Percentiles rank a stretch among this genome's conserved stretches.
Conservation (phyloP, 2,113 vertebrate genomes). For the Platanista minor region DNA sequence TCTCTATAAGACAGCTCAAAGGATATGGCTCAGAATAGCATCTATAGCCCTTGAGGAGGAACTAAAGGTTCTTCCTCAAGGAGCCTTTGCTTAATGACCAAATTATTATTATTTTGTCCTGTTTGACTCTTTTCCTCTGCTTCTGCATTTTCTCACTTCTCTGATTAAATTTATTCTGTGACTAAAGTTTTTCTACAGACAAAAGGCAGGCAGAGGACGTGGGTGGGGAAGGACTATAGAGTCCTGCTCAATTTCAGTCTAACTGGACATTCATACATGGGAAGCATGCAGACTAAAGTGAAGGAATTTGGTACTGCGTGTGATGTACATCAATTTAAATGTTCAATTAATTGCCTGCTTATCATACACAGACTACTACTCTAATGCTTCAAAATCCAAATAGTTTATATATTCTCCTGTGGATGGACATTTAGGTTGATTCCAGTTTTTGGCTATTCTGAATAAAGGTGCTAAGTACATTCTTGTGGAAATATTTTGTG, state of each 20-base stretch:
- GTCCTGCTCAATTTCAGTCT: not conserved
- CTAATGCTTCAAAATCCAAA: not conserved
- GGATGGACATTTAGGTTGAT: not conserved
- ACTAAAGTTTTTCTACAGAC: not conserved
- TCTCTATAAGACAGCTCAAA: not conserved
- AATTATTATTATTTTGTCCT: not conserved
- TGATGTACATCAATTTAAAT: not conserved
- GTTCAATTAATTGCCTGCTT: not conserved
- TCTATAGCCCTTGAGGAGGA: not conserved
- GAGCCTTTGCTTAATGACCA: not conserved
- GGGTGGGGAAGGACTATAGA: not conserved
- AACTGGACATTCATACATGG: not conserved
- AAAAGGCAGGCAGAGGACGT: not conserved
- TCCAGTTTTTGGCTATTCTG: not conserved
- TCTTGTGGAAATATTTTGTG: not conserved
- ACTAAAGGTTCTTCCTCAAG: not conserved
- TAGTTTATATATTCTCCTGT: not conserved
- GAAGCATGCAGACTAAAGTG: not conserved
- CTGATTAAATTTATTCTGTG: not conserved
- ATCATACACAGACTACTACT: not conserved
- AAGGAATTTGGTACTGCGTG: not conserved
- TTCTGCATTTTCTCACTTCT: not conserved
- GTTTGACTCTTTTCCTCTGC: not conserved
- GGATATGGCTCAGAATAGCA: not conserved
- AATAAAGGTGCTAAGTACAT: not conserved